phyloP scores from a whole-genome alignment of 2,113 vertebrate genomes.

The Phodopus roborovskii region DNA sequence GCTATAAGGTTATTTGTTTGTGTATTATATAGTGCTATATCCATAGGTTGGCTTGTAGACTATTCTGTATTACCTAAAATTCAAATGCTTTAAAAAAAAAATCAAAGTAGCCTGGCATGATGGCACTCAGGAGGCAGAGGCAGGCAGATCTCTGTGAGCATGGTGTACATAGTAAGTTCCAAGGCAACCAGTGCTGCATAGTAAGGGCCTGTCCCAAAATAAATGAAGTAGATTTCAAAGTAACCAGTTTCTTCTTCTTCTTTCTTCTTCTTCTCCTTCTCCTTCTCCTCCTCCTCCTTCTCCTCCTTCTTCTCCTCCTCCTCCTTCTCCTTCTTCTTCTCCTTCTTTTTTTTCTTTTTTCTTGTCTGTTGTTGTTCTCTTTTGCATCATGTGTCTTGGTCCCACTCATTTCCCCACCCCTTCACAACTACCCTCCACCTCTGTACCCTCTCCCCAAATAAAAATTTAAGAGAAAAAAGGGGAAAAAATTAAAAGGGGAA shows the following conservation, averaged over 20 bases:
- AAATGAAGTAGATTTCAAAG: constrained; percentile 6
- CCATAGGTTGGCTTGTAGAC: neutral
- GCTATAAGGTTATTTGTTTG: constrained; percentile 15
- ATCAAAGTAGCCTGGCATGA: neutral
- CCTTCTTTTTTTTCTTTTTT: too few relatives aligned
- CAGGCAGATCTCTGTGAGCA: neutral
- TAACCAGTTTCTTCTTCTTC: neutral
- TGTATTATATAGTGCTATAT: neutral
- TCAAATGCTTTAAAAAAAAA: constrained; percentile 38
- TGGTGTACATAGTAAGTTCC: neutral
- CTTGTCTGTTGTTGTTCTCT: neutral
- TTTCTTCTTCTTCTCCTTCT: too few relatives aligned
- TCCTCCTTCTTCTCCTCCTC: too few relatives aligned
- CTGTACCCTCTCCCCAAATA: neutral
- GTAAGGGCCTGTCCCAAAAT: neutral
- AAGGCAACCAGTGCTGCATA: neutral
- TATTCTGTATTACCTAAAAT: constrained; percentile 24
- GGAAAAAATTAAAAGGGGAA: neutral
- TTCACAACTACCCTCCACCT: neutral
- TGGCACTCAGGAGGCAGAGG: neutral
- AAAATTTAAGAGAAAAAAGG: neutral
- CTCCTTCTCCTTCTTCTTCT: too few relatives aligned
- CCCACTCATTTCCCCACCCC: neutral
- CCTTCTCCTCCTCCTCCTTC: too few relatives aligned
- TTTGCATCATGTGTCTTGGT: neutral